Conservation (phyloP, 2,888 invertebrate genomes). For the Coecobrya sp. region DNA sequence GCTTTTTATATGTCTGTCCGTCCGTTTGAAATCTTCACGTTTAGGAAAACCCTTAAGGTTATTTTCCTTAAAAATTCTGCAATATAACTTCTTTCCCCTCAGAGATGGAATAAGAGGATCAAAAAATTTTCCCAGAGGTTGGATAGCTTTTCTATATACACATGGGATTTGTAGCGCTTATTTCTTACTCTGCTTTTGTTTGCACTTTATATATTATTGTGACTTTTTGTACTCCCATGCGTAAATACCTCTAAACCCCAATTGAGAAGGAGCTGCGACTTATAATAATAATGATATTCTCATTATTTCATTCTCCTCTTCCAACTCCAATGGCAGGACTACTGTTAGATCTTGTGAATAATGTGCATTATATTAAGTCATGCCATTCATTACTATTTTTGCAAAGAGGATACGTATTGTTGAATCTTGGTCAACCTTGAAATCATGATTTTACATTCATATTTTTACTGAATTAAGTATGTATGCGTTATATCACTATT, state of each 20-base stretch:
- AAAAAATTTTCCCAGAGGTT: too few species aligned
- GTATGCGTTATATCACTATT: constrained; percentile 14
- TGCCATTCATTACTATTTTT: constrained; percentile 8
- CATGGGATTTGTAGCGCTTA: too few species aligned
- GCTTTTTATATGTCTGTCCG: too few species aligned
- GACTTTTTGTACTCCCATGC: too few species aligned
- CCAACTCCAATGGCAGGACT: not conserved
- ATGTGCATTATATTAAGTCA: constrained; percentile 20
- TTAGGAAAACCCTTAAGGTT: too few species aligned
- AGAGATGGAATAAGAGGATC: too few species aligned
- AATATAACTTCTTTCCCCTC: too few species aligned
- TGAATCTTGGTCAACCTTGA: constrained; percentile 79
- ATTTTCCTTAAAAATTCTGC: too few species aligned
- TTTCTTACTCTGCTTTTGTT: too few species aligned
- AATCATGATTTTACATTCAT: constrained; percentile 76
- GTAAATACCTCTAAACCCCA: constrained; percentile 17
- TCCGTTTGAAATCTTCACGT: too few species aligned
- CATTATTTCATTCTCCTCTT: not conserved
- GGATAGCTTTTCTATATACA: too few species aligned
- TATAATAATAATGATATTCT: not conserved
- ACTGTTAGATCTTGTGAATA: constrained; percentile 22
- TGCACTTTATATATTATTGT: too few species aligned
- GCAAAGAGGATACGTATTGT: constrained; percentile 55
- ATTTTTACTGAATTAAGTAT: constrained; percentile 70
- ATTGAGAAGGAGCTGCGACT: constrained; percentile 7